These are phyloP conservation scores for Pseudolycoriella hygida DNA, from an alignment of 2,888 invertebrate species.

Conservation along the genomic window DNA sequence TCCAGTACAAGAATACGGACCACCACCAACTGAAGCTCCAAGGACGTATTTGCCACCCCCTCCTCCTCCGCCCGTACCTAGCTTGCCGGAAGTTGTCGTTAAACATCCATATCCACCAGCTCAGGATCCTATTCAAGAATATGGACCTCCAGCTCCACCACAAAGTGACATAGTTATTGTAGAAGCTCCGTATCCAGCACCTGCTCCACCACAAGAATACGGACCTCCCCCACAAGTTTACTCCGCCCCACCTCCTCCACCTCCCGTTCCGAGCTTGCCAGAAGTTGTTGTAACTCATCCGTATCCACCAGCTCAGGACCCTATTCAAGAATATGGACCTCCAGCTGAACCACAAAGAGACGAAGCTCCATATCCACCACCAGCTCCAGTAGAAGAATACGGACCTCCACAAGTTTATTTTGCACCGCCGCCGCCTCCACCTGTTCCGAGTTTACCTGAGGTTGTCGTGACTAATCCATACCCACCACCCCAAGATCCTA, in stretches of 20 bases:
- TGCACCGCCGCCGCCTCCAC: slow-evolving; percentile 11
- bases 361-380: slow-evolving; percentile 8
- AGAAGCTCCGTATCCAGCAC: slow-evolving; percentile 8
- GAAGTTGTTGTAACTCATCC: slow-evolving; percentile 9
- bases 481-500: slow-evolving; percentile 7
- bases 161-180: slow-evolving; percentile 5
- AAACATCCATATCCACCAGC: slow-evolving; percentile 13
- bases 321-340: slow-evolving; percentile 6
- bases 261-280: slow-evolving; percentile 9
- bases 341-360: slow-evolving; percentile 4
- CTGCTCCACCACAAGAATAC: slow-evolving; percentile 10
- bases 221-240: slow-evolving; percentile 8
- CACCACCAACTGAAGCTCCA: background rate
- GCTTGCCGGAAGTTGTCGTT: background rate
- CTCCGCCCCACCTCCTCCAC: slow-evolving; percentile 10
- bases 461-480: slow-evolving; percentile 9
- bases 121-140: slow-evolving; percentile 18
- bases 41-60: background rate
- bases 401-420: slow-evolving; percentile 10
- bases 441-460: background rate
- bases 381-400: slow-evolving; percentile 6
- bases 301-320: slow-evolving; percentile 10
- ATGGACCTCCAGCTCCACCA: slow-evolving; percentile 10
- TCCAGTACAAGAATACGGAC: slow-evolving; percentile 1
- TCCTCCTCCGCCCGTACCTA: background rate